phyloP scores from a whole-genome alignment of 2,113 vertebrate genomes.

The Prinia subflava region DNA sequence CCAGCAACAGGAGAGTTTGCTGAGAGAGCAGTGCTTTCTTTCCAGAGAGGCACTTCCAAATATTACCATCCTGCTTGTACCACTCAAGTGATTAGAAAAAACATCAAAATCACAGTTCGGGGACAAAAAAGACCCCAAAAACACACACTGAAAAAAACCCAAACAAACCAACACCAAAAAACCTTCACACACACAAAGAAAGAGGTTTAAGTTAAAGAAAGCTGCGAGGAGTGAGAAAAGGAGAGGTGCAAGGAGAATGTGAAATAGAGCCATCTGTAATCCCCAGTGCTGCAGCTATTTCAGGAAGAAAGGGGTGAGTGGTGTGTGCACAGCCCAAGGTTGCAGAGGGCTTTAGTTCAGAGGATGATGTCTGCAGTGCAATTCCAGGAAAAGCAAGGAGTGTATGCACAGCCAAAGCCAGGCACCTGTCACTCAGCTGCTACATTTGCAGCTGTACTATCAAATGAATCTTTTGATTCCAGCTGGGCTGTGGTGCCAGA shows the following conservation, averaged over 20 bases:
- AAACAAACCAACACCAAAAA: neutral
- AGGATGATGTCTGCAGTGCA: neutral
- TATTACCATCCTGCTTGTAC: neutral
- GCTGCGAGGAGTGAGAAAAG: neutral
- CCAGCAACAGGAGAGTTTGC: neutral
- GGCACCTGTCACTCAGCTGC: neutral
- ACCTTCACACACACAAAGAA: neutral
- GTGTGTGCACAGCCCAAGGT: neutral
- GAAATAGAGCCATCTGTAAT: neutral
- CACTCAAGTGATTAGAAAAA: neutral
- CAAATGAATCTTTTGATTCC: neutral
- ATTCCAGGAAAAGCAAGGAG: neutral
- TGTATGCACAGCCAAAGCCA: neutral
- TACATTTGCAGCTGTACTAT: neutral
- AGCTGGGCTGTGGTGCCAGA: neutral
- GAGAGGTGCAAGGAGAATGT: neutral
- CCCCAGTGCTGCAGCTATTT: neutral
- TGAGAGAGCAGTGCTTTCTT: neutral
- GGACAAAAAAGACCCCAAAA: accelerated
- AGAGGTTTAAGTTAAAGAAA: neutral
- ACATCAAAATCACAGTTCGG: accelerated
- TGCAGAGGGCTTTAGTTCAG: neutral
- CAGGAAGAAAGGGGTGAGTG: neutral
- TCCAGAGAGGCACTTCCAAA: neutral
- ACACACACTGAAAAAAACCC: neutral